Evolutionary conservation across 2,888 invertebrate species (phyloP), one percentile per base, ranked within the genome.

Genomic region (Drosophila picticornis): DNA sequence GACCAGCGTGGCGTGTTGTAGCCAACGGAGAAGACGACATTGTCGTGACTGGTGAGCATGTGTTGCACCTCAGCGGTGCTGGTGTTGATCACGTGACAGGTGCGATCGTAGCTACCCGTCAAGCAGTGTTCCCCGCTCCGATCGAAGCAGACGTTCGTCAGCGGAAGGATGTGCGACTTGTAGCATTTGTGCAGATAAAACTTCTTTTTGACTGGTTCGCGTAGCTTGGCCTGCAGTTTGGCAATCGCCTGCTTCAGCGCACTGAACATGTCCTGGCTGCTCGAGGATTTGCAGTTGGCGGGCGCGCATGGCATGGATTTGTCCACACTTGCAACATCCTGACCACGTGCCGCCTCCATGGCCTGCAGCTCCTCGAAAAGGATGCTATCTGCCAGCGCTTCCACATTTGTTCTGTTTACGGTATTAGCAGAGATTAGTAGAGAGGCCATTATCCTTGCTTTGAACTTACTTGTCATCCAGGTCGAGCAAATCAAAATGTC

Each of bases 71-170:
- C 94, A 50, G 96, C 96, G 16, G 94, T 94, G 73, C 95, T 95
- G 73, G 96, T 95, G 92, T 96, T 95, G 96, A 97, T 97, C 64
- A 97, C 94, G 92, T 96, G 96, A 93, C 97, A 97, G 25, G 97
- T 97, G 80, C 97, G 94, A 92, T 97, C 97, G 92, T 97, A 97
- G 92, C 97, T 97, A 78, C 97, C 97, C 2, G 97, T 96, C 74
- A 97, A 93, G 92, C 96, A 97, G 91, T 96, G 96, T 88, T 94
- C 94, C 16, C 96, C 96, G 85, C 94, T 94, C 91, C 96, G 95
- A 92, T 96, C 95, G 85, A 96, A 95, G 46, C 95, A 95, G 31
- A 96, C 95, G 86, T 96, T 96, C 7, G 96, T 96, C 40, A 96
- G 93, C 2, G 96, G 96, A 75, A 96, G 93, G 22, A 96, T 94